phyloP scores from a whole-genome alignment of 2,113 vertebrate genomes.

The Pseudorectes ferrugineus region DNA sequence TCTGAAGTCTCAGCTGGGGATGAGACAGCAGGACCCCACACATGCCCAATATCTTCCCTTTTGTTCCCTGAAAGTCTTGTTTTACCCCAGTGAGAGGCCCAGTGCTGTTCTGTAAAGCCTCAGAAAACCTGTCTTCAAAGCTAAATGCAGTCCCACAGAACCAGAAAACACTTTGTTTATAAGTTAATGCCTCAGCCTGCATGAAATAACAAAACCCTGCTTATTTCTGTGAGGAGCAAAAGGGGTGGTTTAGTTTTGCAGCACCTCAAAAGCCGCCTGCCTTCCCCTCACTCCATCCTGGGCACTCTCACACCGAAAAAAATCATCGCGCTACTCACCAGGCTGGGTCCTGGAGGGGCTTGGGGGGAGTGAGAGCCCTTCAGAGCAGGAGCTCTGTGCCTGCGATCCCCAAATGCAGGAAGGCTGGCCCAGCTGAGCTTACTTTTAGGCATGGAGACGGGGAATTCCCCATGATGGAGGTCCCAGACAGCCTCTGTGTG shows the following conservation, averaged over 20 bases:
- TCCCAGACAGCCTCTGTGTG: conserved; percentile 59
- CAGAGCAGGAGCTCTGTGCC: not conserved
- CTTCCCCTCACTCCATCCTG: not conserved
- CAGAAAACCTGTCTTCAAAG: not conserved
- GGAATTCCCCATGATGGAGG: conserved; percentile 75
- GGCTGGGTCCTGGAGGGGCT: not conserved
- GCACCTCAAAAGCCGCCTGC: not conserved
- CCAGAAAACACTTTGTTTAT: not conserved
- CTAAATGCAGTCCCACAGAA: not conserved
- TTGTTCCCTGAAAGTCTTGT: not conserved
- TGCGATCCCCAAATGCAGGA: conserved; percentile 43
- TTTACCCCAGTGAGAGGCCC: not conserved
- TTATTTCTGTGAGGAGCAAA: not conserved
- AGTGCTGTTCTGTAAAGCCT: not conserved
- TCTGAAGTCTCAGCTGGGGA: not conserved
- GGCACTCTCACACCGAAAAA: accelerated
- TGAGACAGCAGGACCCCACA: accelerated
- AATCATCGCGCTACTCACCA: conserved; percentile 48
- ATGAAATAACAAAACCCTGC: not conserved
- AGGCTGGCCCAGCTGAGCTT: conserved; percentile 60
- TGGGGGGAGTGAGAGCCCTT: not conserved
- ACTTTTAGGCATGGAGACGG: conserved; percentile 73
- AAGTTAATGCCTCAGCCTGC: not conserved
- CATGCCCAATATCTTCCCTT: not conserved
- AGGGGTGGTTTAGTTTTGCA: not conserved